Base-by-base conservation (phyloP, 2,113 vertebrate species). In the Thryonomys swinderianus region DNA sequence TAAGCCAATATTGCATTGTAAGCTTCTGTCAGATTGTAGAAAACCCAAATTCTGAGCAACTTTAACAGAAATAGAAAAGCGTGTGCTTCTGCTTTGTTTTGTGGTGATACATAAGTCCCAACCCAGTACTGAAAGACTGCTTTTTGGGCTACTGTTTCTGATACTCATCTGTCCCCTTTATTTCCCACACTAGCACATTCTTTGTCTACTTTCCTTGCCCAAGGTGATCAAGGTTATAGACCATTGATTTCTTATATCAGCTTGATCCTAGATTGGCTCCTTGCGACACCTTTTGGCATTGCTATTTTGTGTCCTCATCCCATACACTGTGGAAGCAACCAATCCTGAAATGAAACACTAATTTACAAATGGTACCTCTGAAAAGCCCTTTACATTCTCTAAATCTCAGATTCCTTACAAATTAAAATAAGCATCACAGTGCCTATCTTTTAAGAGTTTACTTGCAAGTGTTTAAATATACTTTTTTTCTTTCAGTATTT, bases 151-250 rank as follows among this genome's bases (percentile, higher is more conserved):
- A 62, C 88, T 88, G 37, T 81, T 88, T 84, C 96, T 74, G 90
- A 97, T 91, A 94, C 9, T 79, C 61, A 96, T 96, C 96, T 96
- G 90, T 85, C 42, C 93, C 59, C 30, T 95, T 97, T 96, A 88
- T 91, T 87, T 93, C 76, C 51, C 88, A 97, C 94, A 95, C 78
- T 85, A 85, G 82, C 94, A 95, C 61, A 93, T 66, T 96, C 88
- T 97, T 94, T 87, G 81, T 48, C 66, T 79, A 73, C 55, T 91
- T 96, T 92, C 95, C 94, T 78, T 92, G 94, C 88, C 11, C 94
- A 92, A 84, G 69, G 78, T 4, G 40, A 95, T 79, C 88, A 93
- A 74, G 37, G 95, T 96, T 90, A 93, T 74, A 96, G 32, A 95
- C 78, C 88, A 73, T 0, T 90, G 71, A 82, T 90, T 95, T 93